Evolutionary conservation across 2,113 vertebrate genomes (phyloP).

Genomic region (Poeciliopsis retropinna): DNA sequence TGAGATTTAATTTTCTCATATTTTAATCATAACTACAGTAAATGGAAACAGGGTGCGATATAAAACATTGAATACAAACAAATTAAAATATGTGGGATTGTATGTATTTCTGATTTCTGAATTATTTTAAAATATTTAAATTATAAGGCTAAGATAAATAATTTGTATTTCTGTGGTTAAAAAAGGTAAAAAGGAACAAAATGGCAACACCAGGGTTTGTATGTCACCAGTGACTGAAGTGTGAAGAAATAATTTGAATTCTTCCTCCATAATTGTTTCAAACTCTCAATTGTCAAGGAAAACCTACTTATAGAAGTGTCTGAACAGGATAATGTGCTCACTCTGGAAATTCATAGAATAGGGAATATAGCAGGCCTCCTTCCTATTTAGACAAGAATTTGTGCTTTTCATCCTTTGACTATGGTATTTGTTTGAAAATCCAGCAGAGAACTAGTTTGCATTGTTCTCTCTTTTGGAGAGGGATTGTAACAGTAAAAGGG

Average conservation of each 20-base stretch:
- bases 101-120: not conserved
- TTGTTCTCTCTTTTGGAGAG: constrained; percentile 37
- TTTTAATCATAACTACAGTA: not conserved
- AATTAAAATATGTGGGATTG: not conserved
- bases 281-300: not conserved
- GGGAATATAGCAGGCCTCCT: constrained; percentile 33
- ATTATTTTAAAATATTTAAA: not conserved
- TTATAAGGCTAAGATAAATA: not conserved
- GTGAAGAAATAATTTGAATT: not conserved
- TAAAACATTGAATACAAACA: not conserved
- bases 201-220: not conserved
- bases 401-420: constrained; percentile 15
- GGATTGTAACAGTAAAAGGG: constrained; percentile 20
- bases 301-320: not conserved
- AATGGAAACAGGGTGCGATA: not conserved
- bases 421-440: constrained; percentile 28
- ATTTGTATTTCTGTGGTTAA: too few relatives aligned
- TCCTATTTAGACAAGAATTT: constrained; percentile 37
- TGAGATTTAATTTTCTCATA: not conserved
- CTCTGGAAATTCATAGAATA: not conserved
- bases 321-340: constrained; percentile 11
- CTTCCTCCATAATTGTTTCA: too few relatives aligned
- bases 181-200: not conserved
- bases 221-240: not conserved
- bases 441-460: constrained; percentile 16